These are phyloP conservation scores for Propsilocerus akamusi DNA, from an alignment of 1,140 invertebrate genomes.

Conservation along the genomic window DNA sequence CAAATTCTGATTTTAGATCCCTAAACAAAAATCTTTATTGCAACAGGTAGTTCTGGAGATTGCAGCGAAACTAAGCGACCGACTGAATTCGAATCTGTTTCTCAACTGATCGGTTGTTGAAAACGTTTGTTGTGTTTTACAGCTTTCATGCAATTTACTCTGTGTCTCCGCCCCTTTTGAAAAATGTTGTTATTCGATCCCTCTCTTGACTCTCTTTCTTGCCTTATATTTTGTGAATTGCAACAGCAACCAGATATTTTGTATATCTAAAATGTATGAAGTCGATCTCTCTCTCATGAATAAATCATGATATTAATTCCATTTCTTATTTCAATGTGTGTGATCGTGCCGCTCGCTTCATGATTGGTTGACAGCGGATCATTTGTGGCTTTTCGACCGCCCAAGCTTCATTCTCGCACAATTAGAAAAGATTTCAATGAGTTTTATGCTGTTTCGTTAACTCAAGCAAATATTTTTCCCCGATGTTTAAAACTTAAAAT, in stretches of 20 bases:
- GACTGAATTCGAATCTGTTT: no score
- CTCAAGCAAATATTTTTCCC: no score
- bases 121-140: background rate
- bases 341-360: background rate
- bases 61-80: background rate
- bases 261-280: no score
- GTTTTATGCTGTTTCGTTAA: no score
- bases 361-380: background rate
- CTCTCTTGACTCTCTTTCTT: no score
- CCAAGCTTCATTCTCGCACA: conserved; percentile 1
- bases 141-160: background rate
- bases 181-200: background rate
- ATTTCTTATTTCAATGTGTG: background rate
- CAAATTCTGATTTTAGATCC: no score
- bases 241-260: no score
- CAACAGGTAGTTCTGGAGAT: background rate
- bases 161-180: background rate
- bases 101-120: background rate
- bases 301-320: conserved; percentile 1
- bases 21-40: no score
- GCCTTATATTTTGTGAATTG: no score
- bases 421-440: no score
- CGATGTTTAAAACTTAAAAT: no score
- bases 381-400: background rate
- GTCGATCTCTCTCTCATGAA: background rate